phyloP scores from a whole-genome alignment of 2,888 invertebrate genomes.

The Euphydryas editha region DNA sequence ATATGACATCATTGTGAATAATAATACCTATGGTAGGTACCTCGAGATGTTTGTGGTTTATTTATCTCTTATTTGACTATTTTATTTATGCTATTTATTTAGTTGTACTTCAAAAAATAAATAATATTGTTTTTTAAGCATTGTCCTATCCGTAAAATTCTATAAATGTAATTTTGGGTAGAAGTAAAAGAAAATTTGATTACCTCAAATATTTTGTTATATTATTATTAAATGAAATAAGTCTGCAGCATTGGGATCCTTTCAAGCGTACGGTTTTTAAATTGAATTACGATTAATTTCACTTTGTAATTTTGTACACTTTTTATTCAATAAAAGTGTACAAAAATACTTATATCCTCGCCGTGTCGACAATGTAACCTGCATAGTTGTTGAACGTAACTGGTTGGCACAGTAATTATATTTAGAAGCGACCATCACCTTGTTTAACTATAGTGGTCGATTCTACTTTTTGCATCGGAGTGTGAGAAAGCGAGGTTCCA shows the following conservation, averaged over 20 bases:
- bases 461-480: constrained; percentile 43
- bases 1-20: neutral
- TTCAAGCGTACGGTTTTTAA: neutral
- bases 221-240: no score
- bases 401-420: constrained; percentile 39
- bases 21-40: neutral
- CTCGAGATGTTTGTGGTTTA: neutral
- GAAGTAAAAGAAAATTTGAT: no score
- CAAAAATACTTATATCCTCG: neutral
- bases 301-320: neutral
- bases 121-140: no score
- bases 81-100: no score
- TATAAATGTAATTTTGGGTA: no score
- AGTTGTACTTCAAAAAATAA: no score
- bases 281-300: neutral
- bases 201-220: no score
- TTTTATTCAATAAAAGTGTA: neutral
- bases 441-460: constrained; percentile 43
- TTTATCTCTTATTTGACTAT: no score
- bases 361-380: neutral
- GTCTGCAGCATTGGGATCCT: no score
- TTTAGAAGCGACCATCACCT: constrained; percentile 45
- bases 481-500: constrained; percentile 41
- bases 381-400: constrained; percentile 15
- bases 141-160: no score